phyloP scores from a whole-genome alignment of 2,113 vertebrate genomes.

The Brevimyrus niger region DNA sequence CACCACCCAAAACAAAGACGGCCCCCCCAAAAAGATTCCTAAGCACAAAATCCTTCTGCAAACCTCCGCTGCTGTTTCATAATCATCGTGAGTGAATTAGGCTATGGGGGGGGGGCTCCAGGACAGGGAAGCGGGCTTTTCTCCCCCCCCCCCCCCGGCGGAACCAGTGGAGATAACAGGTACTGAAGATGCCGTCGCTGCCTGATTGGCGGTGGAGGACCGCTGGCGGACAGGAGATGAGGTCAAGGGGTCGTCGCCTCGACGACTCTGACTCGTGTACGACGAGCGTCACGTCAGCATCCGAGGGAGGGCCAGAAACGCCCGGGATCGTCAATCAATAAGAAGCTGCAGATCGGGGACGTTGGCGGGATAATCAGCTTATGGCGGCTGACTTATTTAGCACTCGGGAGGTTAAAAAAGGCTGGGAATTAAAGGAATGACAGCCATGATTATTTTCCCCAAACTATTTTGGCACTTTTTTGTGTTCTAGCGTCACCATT shows the following conservation, averaged over 20 bases:
- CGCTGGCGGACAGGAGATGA: background rate
- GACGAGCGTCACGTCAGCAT: background rate
- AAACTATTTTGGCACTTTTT: background rate
- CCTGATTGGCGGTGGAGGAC: background rate
- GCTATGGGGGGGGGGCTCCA: background rate
- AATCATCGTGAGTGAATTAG: background rate
- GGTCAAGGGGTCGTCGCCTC: background rate
- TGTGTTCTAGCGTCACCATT: background rate
- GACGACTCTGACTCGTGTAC: background rate
- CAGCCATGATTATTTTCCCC: background rate
- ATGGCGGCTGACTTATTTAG: background rate
- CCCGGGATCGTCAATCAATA: background rate
- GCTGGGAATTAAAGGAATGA: background rate
- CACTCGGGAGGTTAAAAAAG: background rate
- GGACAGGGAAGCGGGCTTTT: background rate
- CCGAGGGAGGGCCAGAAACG: background rate
- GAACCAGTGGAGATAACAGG: background rate
- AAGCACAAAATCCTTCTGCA: background rate
- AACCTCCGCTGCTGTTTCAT: background rate
- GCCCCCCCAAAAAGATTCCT: background rate
- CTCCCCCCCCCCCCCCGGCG: background rate
- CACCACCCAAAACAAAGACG: background rate
- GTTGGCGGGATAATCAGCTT: background rate
- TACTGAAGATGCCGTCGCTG: background rate
- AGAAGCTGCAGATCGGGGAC: background rate